Conservation (phyloP, 1,140 invertebrate genomes). For the Leucophenga varia region DNA sequence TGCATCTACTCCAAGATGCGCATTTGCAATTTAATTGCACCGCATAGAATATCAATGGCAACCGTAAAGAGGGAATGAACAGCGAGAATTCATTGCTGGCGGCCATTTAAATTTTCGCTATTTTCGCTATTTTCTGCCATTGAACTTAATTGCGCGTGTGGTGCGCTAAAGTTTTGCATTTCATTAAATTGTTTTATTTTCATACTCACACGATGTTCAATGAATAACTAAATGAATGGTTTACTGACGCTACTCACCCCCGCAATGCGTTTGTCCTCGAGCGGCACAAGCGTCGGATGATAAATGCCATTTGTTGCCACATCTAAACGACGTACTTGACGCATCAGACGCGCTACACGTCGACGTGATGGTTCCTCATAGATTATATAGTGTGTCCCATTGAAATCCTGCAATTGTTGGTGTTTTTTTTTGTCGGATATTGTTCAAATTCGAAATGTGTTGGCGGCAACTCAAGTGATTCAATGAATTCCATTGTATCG, state of each 20-base stretch:
- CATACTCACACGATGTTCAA: not conserved
- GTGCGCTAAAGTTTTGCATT: slow-evolving; percentile 22
- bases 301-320: slow-evolving; percentile 37
- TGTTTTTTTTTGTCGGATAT: not conserved
- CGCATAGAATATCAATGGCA: not conserved
- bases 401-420: slow-evolving; percentile 1
- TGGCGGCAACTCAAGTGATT: slow-evolving; percentile 18
- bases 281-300: slow-evolving; percentile 47
- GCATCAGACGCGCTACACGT: slow-evolving; percentile 36
- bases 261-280: slow-evolving; percentile 51
- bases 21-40: slow-evolving; percentile 3
- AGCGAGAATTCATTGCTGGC: not conserved
- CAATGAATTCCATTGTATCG: slow-evolving; percentile 33
- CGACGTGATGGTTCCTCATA: slow-evolving; percentile 34
- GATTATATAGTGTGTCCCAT: slow-evolving; percentile 27
- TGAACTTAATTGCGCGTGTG: slow-evolving; percentile 44
- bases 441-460: slow-evolving; percentile 6
- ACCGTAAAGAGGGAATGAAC: not conserved
- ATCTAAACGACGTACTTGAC: slow-evolving; percentile 31
- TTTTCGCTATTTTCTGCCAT: slow-evolving; percentile 29
- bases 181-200: slow-evolving; percentile 23
- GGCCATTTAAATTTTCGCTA: slow-evolving; percentile 24
- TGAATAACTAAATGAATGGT: not conserved
- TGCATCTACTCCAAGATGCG: not conserved
- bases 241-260: slow-evolving; percentile 37